Evolutionary conservation across 2,113 vertebrate species (phyloP), one percentile per base, ranked within the genome.

Genomic region (Neopipo cinnamomea): DNA sequence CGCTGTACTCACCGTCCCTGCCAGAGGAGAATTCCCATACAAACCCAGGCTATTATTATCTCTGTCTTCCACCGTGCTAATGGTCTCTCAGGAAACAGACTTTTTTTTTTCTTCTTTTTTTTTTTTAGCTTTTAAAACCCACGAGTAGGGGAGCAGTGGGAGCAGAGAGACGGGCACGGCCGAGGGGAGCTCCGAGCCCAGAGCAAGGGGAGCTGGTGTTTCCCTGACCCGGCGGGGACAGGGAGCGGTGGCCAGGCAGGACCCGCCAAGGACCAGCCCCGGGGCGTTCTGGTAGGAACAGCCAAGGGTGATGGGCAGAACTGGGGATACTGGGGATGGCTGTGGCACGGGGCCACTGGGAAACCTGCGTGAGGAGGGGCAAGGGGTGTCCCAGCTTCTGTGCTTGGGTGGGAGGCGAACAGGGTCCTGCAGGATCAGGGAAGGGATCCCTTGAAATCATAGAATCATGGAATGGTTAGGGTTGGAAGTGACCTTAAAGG

Each of bases 41-140:
- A 74, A 72, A 52, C 70, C 88, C 79, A 28, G 72, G 89, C 91
- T 92, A 92, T 96, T 94, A 77, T 95, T 96, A 93, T 91, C 91
- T 81, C 84, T 2, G 78, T 92, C 95, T 97, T 89, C 95, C 85
- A 91, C 88, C 28, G 41, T 92, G 85, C 89, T 96, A 91, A 96
- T 94, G 94, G 93, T 92, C 95, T 95, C 96, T 96, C 94, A 92
- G 95, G 95, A 96, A 95, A 92, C 78, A 80, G 84, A 63, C 47
- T 0, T 20, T 5, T 72, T 63, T 33, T n/a, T 53, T 49, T 61
- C 10, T 30, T n/a, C 37, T 61, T 37, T 53, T 47, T 67, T 52
- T 50, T 47, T 44, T 85, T 62, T 12, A 89, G 67, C 41, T 56
- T 77, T 85, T 71, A 71, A 87, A 96, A 22, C 89, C 86, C 80